Conservation (phyloP, 2,113 vertebrate species). For the Chiloscyllium plagiosum region DNA sequence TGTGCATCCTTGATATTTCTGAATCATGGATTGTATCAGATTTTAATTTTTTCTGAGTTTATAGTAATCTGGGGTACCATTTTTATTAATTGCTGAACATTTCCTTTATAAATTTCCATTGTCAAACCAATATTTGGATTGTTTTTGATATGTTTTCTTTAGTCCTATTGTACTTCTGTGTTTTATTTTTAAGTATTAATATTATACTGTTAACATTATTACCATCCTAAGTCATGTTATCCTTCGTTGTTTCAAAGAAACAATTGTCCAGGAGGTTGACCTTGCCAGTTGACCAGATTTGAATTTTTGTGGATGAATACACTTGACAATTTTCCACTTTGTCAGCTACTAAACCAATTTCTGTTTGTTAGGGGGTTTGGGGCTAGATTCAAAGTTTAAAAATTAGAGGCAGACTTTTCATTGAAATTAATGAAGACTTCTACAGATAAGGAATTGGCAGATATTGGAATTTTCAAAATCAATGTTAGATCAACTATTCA, state of each 20-base stretch:
- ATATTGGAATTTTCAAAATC: too few relatives aligned
- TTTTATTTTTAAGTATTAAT: neutral
- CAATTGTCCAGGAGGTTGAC: too few relatives aligned
- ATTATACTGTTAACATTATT: neutral
- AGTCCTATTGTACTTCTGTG: neutral
- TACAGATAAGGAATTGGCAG: too few relatives aligned
- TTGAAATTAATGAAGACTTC: too few relatives aligned
- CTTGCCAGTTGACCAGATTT: too few relatives aligned
- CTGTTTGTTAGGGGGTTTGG: too few relatives aligned
- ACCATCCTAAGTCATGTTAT: neutral
- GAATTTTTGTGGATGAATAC: too few relatives aligned
- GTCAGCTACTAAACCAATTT: too few relatives aligned
- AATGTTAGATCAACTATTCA: too few relatives aligned
- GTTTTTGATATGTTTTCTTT: neutral
- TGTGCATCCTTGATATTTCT: neutral
- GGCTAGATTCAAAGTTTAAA: too few relatives aligned
- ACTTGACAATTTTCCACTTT: too few relatives aligned
- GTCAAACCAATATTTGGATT: neutral
- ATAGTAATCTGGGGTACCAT: neutral
- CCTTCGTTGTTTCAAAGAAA: neutral
- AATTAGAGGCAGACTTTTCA: too few relatives aligned
- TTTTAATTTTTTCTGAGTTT: neutral
- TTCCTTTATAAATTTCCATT: neutral
- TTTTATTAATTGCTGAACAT: neutral
- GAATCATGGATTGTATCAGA: neutral